A percentile compares a stretch with the other conserved stretches of the same genome.
These are phyloP conservation scores for Pseudochirops cupreus DNA, from an alignment of 2,797 vertebrate genomes.

Conservation along the genomic window DNA sequence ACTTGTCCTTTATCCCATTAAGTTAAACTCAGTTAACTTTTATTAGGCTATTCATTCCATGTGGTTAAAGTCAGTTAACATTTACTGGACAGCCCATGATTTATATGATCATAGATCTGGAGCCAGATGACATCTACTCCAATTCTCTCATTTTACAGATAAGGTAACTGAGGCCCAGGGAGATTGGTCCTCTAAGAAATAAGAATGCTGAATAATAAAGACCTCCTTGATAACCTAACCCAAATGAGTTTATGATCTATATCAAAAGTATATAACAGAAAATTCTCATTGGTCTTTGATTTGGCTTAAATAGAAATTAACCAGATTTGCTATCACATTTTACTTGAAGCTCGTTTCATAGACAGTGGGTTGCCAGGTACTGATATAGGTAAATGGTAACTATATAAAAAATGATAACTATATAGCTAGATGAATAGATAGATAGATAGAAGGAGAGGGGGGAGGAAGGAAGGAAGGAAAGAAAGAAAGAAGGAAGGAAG, in stretches of 20 bases:
- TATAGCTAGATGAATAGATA: no score
- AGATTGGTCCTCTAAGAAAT: constrained; percentile 49
- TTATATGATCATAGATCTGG: constrained; percentile 9
- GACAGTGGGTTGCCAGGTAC: not conserved
- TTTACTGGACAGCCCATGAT: constrained; percentile 30
- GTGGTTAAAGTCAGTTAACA: constrained; percentile 68
- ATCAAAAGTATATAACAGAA: not conserved
- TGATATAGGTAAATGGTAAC: not conserved
- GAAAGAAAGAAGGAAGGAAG: no score
- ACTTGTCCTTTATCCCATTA: constrained; percentile 50
- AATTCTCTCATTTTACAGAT: not conserved
- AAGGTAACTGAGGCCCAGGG: not conserved
- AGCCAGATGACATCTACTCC: not conserved
- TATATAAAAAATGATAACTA: no score
- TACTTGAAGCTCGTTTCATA: constrained; percentile 12
- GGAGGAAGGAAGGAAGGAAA: no score
- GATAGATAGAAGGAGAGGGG: no score
- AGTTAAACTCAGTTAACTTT: constrained; percentile 57
- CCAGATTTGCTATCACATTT: not conserved
- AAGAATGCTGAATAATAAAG: constrained; percentile 20
- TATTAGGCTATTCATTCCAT: not conserved
- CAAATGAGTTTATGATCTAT: constrained; percentile 41
- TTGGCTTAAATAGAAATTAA: constrained; percentile 36
- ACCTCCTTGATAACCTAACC: constrained; percentile 37
- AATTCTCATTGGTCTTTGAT: not conserved